A percentile compares a stretch with the other conserved stretches of the same genome.
Conservation (phyloP, 2,888 invertebrate genomes). For the Hecatera dysodea region DNA sequence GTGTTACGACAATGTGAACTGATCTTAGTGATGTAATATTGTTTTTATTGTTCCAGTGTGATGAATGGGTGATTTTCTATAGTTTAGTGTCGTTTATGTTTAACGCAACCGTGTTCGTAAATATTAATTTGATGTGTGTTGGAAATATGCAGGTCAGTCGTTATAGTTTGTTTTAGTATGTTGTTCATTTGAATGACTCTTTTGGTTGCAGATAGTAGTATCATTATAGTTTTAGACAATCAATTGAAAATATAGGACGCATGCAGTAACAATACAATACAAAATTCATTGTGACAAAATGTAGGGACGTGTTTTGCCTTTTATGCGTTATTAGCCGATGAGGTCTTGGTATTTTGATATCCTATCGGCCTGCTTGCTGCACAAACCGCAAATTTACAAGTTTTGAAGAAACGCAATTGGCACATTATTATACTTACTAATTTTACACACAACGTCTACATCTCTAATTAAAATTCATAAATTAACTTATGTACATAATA, state of each 20-base stretch:
- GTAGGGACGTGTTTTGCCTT: not conserved
- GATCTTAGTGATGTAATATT: constrained; percentile 47
- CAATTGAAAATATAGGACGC: not conserved
- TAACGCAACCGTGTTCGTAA: constrained; percentile 10
- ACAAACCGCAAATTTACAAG: not conserved
- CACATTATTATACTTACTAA: too few relatives aligned
- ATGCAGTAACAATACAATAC: not conserved
- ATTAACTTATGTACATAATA: too few relatives aligned
- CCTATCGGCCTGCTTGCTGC: not conserved
- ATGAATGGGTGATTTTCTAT: constrained; percentile 52
- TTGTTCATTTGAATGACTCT: not conserved
- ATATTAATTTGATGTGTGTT: constrained; percentile 28
- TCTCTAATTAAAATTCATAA: too few relatives aligned
- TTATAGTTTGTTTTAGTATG: constrained; percentile 28
- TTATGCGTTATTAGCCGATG: not conserved
- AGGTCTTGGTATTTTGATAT: not conserved
- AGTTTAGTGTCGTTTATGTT: constrained; percentile 39
- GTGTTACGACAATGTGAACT: constrained; percentile 57
- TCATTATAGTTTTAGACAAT: not conserved
- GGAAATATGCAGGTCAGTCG: constrained; percentile 7
- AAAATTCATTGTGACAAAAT: not conserved
- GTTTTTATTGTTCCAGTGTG: constrained; percentile 51
- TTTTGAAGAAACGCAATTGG: not conserved
- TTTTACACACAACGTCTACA: too few relatives aligned
- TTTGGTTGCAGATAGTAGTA: not conserved